Evolutionary conservation across 2,888 invertebrate genomes (phyloP).

Genomic region (Acrobasis repandana): DNA sequence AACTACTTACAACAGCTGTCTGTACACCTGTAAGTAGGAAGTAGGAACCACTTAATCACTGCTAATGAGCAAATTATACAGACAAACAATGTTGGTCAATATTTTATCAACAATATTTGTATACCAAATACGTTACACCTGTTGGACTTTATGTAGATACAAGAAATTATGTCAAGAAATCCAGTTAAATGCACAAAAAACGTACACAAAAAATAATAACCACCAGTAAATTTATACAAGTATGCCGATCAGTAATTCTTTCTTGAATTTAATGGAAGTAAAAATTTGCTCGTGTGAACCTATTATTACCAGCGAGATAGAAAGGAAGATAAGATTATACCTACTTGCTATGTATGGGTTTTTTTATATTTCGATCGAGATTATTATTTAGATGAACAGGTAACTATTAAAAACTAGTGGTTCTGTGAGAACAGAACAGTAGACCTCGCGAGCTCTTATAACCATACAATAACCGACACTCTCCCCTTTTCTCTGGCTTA

Average conservation of each 20-base stretch:
- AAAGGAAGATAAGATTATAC: background rate
- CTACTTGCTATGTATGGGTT: background rate
- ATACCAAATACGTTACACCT: background rate
- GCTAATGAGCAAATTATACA: background rate
- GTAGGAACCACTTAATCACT: too few relatives aligned
- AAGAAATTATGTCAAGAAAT: background rate
- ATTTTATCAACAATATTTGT: constrained; percentile 7
- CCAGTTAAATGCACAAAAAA: background rate
- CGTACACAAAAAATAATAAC: background rate
- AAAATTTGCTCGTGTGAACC: background rate
- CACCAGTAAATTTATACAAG: background rate
- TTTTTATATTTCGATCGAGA: background rate
- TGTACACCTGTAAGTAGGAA: too few relatives aligned
- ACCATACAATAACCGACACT: too few relatives aligned
- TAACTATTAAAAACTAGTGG: background rate
- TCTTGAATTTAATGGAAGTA: background rate
- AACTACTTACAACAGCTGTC: too few relatives aligned
- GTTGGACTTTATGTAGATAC: background rate
- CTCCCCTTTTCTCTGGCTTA: too few relatives aligned
- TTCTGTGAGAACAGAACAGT: too few relatives aligned
- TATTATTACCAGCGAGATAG: background rate
- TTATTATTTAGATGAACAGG: background rate
- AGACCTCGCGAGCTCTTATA: too few relatives aligned
- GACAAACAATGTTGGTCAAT: constrained; percentile 1
- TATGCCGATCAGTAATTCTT: background rate